Evolutionary conservation across 2,113 vertebrate species (phyloP).

Genomic region (Oreochromis spilurus): DNA sequence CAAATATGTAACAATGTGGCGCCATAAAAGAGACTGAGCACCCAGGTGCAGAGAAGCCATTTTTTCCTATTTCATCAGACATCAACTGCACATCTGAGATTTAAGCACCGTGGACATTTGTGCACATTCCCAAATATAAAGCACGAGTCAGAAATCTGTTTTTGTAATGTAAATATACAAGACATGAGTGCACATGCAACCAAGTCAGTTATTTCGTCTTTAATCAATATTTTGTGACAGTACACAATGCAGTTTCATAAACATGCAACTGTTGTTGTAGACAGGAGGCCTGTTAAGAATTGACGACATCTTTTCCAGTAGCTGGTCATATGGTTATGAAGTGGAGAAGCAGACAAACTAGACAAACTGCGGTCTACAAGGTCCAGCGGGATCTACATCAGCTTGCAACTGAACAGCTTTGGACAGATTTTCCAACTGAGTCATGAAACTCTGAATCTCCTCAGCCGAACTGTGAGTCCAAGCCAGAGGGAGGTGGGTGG

Average conservation of each 20-base stretch:
- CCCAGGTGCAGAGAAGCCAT: background rate
- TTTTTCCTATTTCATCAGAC: background rate
- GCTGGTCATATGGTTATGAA: background rate
- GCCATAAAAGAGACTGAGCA: background rate
- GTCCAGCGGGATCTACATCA: background rate
- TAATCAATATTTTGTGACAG: background rate
- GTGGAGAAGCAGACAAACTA: background rate
- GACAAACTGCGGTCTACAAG: background rate
- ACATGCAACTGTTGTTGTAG: background rate
- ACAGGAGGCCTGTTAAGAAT: background rate
- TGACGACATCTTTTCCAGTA: background rate
- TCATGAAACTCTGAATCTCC: conserved; percentile 59
- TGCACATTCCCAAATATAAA: background rate
- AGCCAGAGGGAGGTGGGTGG: conserved; percentile 69
- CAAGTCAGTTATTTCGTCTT: background rate
- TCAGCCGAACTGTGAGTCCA: conserved; percentile 62
- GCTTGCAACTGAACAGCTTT: conserved; percentile 9
- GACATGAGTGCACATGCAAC: background rate
- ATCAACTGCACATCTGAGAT: background rate
- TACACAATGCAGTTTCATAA: background rate
- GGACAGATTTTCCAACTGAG: conserved; percentile 59
- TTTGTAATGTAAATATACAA: background rate
- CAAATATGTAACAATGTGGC: background rate
- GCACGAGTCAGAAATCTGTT: background rate
- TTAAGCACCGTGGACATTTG: no score